Percentiles rank a stretch among this genome's conserved stretches.
Conservation (phyloP, 2,888 invertebrate genomes). For the Lymantria monacha region DNA sequence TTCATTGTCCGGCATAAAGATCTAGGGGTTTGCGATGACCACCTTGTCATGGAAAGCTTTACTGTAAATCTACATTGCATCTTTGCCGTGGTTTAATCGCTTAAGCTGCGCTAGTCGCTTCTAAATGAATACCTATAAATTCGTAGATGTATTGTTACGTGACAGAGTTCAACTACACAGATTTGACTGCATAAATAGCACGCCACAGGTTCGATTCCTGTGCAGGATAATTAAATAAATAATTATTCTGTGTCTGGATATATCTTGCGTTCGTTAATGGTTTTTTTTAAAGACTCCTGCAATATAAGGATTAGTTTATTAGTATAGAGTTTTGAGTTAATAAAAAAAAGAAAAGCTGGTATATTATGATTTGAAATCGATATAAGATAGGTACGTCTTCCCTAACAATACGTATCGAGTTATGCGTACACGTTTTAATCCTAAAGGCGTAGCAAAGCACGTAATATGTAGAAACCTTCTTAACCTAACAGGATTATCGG, state of each 20-base stretch:
- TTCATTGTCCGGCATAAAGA: conserved; percentile 74
- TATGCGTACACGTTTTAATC: conserved; percentile 82
- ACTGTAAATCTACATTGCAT: conserved; percentile 78
- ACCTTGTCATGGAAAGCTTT: conserved; percentile 79
- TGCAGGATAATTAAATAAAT: too few species aligned
- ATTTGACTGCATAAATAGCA: too few species aligned
- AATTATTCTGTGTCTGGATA: too few species aligned
- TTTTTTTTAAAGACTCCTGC: too few species aligned
- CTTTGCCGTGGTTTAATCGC: conserved; percentile 72
- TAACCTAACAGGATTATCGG: conserved; percentile 88
- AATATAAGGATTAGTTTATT: too few species aligned
- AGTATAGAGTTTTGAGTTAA: too few species aligned
- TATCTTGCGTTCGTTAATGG: too few species aligned
- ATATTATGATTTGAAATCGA: conserved; percentile 33
- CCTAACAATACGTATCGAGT: conserved; percentile 56
- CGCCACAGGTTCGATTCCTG: too few species aligned
- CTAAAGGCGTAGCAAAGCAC: conserved; percentile 86
- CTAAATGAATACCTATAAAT: conserved; percentile 74
- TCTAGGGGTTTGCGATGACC: conserved; percentile 78
- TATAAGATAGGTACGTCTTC: conserved; percentile 28
- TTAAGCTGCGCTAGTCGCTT: conserved; percentile 60
- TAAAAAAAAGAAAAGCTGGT: too few species aligned
- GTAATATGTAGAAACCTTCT: conserved; percentile 88
- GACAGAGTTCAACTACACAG: too few species aligned
- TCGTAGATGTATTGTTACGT: too few species aligned